These are phyloP conservation scores for Planiliza haematocheilus DNA, from an alignment of 2,113 vertebrate genomes.

Conservation along the genomic window DNA sequence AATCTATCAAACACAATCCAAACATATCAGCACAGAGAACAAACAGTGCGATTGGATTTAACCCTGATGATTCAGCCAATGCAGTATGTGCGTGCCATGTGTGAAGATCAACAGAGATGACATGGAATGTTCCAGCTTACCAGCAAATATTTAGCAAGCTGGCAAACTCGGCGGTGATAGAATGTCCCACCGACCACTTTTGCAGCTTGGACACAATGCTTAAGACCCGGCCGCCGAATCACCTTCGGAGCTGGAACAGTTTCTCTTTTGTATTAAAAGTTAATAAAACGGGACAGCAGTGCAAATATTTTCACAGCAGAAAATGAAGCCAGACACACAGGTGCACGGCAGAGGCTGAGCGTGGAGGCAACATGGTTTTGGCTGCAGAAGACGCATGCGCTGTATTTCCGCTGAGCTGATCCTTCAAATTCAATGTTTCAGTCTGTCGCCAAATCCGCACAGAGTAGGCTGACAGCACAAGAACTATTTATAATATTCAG, in stretches of 20 bases:
- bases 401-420: slow-evolving; percentile 38
- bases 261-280: slow-evolving; percentile 75
- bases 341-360: slow-evolving; percentile 65
- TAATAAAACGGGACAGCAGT: slow-evolving; percentile 73
- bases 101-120: slow-evolving; percentile 46
- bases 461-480: slow-evolving; percentile 8
- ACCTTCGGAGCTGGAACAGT: slow-evolving; percentile 59
- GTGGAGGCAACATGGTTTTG: slow-evolving; percentile 55
- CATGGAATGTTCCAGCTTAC: slow-evolving; percentile 31
- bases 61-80: slow-evolving; percentile 6
- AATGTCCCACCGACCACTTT: neutral
- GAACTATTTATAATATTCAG: slow-evolving; percentile 1
- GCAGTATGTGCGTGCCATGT: slow-evolving; percentile 43
- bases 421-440: slow-evolving; percentile 48
- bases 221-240: slow-evolving; percentile 20
- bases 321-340: slow-evolving; percentile 72
- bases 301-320: slow-evolving; percentile 75
- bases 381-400: slow-evolving; percentile 38
- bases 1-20: slow-evolving; percentile 34
- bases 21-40: slow-evolving; percentile 39
- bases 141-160: slow-evolving; percentile 54
- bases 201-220: slow-evolving; percentile 32
- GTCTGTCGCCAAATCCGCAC: slow-evolving; percentile 13
- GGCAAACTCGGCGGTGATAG: slow-evolving; percentile 12
- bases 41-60: slow-evolving; percentile 39